These are phyloP conservation scores for Psittacara wagleri DNA, from an alignment of 2,113 vertebrate species.

Conservation along the genomic window DNA sequence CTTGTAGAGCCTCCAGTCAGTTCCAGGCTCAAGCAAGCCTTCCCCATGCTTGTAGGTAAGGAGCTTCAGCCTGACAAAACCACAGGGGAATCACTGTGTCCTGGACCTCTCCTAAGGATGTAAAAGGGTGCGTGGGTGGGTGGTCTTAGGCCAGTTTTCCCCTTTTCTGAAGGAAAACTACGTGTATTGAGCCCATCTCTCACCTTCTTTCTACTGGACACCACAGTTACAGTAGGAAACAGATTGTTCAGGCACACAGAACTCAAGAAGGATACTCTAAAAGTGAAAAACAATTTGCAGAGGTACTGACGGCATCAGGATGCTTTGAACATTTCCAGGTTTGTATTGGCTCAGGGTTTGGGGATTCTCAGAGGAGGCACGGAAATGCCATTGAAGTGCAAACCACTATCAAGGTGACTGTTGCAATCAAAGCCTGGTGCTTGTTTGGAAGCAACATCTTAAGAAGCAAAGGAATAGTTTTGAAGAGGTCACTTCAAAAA, in stretches of 20 bases:
- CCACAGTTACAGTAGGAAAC: background rate
- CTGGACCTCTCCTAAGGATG: background rate
- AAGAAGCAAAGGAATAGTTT: background rate
- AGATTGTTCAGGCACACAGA: background rate
- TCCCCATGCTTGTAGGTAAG: accelerated
- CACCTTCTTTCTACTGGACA: background rate
- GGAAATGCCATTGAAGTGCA: background rate
- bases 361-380: background rate
- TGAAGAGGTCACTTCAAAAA: constrained; percentile 28
- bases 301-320: background rate
- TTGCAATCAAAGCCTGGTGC: background rate
- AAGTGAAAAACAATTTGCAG: constrained; percentile 19
- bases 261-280: background rate
- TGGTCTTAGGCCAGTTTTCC: background rate
- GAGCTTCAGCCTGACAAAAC: background rate
- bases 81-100: background rate
- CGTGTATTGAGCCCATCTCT: background rate
- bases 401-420: background rate
- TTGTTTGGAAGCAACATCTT: background rate
- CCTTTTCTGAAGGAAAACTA: background rate
- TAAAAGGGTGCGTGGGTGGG: accelerated
- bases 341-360: background rate
- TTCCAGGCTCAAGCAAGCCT: background rate
- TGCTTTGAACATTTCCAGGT: constrained; percentile 3
- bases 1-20: background rate